Evolutionary conservation across 2,113 vertebrate species (phyloP).

Genomic region (Paracyprichromis sp.): DNA sequence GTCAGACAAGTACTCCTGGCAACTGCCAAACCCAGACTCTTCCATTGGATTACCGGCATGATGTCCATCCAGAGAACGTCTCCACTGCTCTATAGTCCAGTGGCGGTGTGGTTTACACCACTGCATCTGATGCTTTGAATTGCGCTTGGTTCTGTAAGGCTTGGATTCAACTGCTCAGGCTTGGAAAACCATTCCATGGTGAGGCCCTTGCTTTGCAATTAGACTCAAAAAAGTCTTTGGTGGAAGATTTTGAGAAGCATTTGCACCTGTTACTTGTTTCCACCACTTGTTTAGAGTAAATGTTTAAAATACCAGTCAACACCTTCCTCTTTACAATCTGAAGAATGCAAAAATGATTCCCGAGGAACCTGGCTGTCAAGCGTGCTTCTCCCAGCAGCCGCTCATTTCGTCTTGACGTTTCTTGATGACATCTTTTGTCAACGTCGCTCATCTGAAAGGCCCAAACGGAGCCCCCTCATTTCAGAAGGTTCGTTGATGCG

Average conservation of each 20-base stretch:
- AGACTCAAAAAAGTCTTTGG: not conserved
- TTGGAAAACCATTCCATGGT: not conserved
- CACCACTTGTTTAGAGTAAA: not conserved
- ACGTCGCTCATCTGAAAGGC: not conserved
- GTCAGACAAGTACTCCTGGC: not conserved
- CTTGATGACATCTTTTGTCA: slow-evolving; percentile 23
- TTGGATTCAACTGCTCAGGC: not conserved
- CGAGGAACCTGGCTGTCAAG: not conserved
- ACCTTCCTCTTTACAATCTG: not conserved
- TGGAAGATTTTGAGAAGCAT: not conserved
- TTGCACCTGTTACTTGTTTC: slow-evolving; percentile 9
- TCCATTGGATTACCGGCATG: not conserved
- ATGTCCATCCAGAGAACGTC: not conserved
- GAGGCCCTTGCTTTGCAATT: not conserved
- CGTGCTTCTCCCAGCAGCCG: not conserved
- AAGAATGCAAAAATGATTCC: not conserved
- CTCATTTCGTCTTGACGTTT: not conserved
- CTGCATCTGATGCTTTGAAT: not conserved
- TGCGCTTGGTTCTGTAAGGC: not conserved
- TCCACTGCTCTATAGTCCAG: not conserved
- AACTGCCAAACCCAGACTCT: not conserved
- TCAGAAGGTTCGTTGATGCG: not conserved
- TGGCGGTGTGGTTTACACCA: not conserved
- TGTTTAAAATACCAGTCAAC: not conserved
- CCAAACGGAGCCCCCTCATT: not conserved